Conservation (phyloP, 2,113 vertebrate species). For the Onychostoma macrolepis region DNA sequence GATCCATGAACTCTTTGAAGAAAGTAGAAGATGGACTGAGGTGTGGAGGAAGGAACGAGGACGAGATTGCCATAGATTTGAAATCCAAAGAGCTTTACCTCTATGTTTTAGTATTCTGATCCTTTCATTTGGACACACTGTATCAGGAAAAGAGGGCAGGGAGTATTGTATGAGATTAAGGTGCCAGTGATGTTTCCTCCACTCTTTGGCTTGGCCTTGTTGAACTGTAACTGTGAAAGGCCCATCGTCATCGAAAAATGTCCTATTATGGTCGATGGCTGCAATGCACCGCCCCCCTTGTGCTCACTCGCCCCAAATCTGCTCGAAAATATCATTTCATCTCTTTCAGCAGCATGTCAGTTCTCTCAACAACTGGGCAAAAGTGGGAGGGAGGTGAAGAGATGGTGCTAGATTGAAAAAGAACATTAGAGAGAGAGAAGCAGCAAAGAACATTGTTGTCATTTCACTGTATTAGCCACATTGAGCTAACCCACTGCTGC, state of each 20-base stretch:
- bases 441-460: constrained; percentile 62
- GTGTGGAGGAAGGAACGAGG: background rate
- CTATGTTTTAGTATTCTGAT: background rate
- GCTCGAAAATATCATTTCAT: constrained; percentile 41
- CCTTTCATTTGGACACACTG: background rate
- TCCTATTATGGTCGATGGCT: constrained; percentile 51
- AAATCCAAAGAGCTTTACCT: background rate
- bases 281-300: background rate
- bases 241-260: constrained; percentile 64
- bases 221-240: constrained; percentile 78
- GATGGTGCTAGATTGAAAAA: constrained; percentile 67
- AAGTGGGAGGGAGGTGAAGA: constrained; percentile 39
- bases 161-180: background rate
- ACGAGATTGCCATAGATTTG: background rate
- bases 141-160: background rate
- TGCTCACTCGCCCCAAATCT: constrained; percentile 5
- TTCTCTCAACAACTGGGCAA: constrained; percentile 70
- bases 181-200: constrained; percentile 45
- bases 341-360: constrained; percentile 70
- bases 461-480: constrained; percentile 68
- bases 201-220: constrained; percentile 68
- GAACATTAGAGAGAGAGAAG: constrained; percentile 20
- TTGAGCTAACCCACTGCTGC: constrained; percentile 72
- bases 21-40: background rate
- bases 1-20: background rate